Evolutionary conservation across 2,888 invertebrate genomes (phyloP).

Genomic region (Diadegma fenestrale): DNA sequence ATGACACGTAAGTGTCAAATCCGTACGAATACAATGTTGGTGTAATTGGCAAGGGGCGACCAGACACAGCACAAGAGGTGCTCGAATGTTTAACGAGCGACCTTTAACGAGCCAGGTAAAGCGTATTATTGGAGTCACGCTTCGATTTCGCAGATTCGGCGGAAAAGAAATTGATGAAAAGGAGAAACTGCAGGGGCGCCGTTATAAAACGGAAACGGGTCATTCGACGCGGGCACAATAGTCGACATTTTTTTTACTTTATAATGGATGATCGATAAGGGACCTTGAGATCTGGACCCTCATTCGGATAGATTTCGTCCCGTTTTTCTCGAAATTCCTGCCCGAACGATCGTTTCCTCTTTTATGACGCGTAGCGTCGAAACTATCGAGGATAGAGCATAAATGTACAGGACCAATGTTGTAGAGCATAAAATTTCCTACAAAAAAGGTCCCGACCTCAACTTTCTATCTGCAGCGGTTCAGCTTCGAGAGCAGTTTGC

Average conservation of each 20-base stretch:
- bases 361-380: background rate
- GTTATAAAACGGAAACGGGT: constrained; percentile 38
- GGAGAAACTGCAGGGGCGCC: constrained; percentile 16
- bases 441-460: background rate
- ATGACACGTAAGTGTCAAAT: background rate
- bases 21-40: constrained; percentile 10
- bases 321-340: background rate
- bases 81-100: constrained; percentile 62
- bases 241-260: constrained; percentile 26
- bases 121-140: constrained; percentile 63
- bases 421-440: background rate
- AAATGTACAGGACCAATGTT: background rate
- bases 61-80: constrained; percentile 50
- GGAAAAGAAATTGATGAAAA: constrained; percentile 20
- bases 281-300: background rate
- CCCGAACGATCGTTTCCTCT: background rate
- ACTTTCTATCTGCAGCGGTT: background rate
- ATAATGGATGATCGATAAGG: too few relatives aligned
- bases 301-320: background rate
- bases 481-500: background rate
- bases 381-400: background rate
- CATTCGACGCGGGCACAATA: background rate
- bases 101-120: constrained; percentile 63
- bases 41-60: constrained; percentile 44
- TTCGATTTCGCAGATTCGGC: constrained; percentile 62